Conservation (phyloP, 2,113 vertebrate species). For the Perognathus longimembris region DNA sequence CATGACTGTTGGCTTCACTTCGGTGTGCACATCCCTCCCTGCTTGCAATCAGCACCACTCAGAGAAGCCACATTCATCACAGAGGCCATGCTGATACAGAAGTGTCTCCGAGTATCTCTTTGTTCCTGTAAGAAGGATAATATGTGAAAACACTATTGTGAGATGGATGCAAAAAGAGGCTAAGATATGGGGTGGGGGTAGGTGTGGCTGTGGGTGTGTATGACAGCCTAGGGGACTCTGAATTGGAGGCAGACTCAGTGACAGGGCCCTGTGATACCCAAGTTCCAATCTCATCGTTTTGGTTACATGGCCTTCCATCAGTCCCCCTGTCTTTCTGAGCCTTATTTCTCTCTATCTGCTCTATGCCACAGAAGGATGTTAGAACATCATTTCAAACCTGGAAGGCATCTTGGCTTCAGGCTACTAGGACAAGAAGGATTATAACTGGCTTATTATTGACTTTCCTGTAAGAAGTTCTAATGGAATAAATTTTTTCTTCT, state of each 20-base stretch:
- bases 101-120: neutral
- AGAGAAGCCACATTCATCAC: neutral
- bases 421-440: neutral
- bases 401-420: neutral
- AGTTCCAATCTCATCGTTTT: neutral
- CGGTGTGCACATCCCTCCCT: neutral
- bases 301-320: neutral
- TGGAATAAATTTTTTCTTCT: constrained; percentile 87
- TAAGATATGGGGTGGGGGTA: too few species aligned
- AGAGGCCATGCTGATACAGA: neutral
- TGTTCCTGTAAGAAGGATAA: constrained; percentile 25
- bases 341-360: neutral
- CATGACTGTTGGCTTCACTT: constrained; percentile 1
- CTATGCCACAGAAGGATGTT: neutral
- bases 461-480: constrained; percentile 84
- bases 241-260: neutral
- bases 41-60: neutral
- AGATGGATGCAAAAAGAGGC: neutral
- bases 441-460: constrained; percentile 79
- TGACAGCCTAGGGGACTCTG: neutral
- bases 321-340: neutral
- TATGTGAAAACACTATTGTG: constrained; percentile 23
- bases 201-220: neutral
- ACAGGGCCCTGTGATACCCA: neutral
- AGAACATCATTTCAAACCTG: neutral